Evolutionary conservation across 1,140 invertebrate genomes (phyloP).

Genomic region (Palaemon carinicauda): DNA sequence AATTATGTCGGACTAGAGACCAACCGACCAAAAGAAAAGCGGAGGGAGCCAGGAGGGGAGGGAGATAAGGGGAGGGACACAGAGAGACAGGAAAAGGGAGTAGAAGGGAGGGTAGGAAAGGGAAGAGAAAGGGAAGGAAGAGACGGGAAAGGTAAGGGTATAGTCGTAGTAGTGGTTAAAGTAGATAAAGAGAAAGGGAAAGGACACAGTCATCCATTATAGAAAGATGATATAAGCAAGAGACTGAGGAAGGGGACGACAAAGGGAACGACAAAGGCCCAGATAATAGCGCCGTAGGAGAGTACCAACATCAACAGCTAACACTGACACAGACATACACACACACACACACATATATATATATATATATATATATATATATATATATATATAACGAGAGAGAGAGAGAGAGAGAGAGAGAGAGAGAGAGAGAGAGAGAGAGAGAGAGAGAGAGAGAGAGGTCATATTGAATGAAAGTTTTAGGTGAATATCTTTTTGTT

Average conservation of each 20-base stretch:
- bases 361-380: no score
- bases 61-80: not conserved
- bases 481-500: not conserved
- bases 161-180: not conserved
- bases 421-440: not conserved
- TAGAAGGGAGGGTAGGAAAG: not conserved
- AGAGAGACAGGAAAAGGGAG: not conserved
- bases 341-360: no score
- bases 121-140: not conserved
- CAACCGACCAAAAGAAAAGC: not conserved
- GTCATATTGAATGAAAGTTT: not conserved
- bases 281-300: not conserved
- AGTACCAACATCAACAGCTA: not conserved
- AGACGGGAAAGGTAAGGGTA: not conserved
- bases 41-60: not conserved
- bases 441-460: not conserved
- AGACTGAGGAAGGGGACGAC: not conserved
- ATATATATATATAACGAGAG: no score
- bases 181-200: not conserved
- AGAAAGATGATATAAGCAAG: no score
- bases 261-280: not conserved
- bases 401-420: no score
- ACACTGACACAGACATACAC: no score
- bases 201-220: not conserved
- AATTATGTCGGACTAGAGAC: slow-evolving; percentile 23